These are phyloP conservation scores for Chauna torquata DNA, from an alignment of 2,113 vertebrate genomes.

Conservation along the genomic window DNA sequence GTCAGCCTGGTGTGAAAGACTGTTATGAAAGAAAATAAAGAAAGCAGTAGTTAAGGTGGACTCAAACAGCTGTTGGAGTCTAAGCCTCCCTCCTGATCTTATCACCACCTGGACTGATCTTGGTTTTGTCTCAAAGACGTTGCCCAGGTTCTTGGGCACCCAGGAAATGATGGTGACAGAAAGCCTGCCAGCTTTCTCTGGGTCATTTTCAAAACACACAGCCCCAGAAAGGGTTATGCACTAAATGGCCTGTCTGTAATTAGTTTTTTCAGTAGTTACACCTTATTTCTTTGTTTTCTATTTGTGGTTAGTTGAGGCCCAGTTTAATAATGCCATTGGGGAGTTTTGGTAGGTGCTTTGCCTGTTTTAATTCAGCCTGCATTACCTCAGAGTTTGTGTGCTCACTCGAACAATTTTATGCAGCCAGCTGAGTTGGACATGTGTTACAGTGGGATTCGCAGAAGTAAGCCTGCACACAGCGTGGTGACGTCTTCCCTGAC, in stretches of 20 bases:
- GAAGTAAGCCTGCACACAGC: neutral
- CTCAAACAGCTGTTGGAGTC: neutral
- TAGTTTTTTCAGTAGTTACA: neutral
- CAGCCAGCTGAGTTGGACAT: neutral
- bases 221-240: neutral
- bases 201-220: neutral
- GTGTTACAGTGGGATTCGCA: neutral
- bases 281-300: neutral
- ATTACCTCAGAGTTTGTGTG: neutral
- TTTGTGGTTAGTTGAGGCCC: neutral
- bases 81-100: neutral
- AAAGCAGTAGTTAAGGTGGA: neutral
- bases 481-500: neutral
- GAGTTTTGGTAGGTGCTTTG: neutral
- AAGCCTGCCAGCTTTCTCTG: neutral
- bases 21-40: neutral
- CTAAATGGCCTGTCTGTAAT: neutral
- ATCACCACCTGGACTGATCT: neutral
- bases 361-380: neutral
- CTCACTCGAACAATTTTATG: neutral
- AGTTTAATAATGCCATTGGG: neutral
- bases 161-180: neutral
- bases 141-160: neutral
- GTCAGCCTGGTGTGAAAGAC: neutral
- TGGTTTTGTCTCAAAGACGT: neutral